Evolutionary conservation across 2,888 invertebrate genomes (phyloP), one percentile per base, ranked within the genome.

Genomic region (Calliopum simillimum): DNA sequence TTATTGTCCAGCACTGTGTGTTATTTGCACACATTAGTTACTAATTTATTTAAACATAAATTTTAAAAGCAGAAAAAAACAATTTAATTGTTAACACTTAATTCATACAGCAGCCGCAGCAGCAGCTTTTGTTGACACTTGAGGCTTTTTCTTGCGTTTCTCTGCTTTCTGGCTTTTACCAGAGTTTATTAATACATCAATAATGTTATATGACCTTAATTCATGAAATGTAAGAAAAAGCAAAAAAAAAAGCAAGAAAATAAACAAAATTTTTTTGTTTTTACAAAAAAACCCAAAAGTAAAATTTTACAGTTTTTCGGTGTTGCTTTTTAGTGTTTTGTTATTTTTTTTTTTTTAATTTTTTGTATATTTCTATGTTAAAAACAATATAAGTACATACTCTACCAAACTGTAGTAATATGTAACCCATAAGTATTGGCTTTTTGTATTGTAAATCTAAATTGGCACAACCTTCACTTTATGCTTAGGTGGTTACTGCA

Each of bases 121-220:
- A 16, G 49, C 49, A 16, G n/a, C 53, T 53, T 53, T 12, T 12
- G 13, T 33, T 33, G 33, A 33, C 33, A 33, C 33, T 33, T 33
- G 33, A 33, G 33, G n/a, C 25, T 56, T 25, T 21, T 53, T 25
- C 64, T 53, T 64, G 41, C 53, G 41, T 16, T 44, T 53, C 53
- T 53, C 43, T 16, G 14, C 25, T 33, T 33, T 33, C 53, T 55
- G 12, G 14, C 43, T 65, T 41, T 41, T 11, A 46, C 21, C 62
- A 21, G 14, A n/a, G 46, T 14, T 63, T 59, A 19, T 13, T 61
- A 49, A n/a, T 16, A 44, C 16, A 33, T 44, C 46, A 58, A 58
- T 49, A 56, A 58, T 58, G 49, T 55, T 58, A 23, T 14, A 25
- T 67, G 67, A 55, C 67, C 67, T 58, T 56, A 67, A 67, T 67